Conservation (phyloP, 1,140 invertebrate genomes). For the Mesaphorura yosii region DNA sequence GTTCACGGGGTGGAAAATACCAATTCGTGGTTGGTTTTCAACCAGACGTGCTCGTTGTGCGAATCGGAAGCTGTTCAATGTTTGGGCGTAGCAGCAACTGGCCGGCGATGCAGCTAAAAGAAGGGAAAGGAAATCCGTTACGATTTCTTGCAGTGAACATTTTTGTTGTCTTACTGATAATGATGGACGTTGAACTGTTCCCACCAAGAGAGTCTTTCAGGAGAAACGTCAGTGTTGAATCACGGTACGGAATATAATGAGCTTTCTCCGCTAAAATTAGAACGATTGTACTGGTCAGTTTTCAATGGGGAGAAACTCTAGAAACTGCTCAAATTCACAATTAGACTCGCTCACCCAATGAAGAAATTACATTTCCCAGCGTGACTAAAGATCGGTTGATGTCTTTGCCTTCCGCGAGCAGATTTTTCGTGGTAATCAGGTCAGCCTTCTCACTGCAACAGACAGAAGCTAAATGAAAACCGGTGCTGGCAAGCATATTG, state of each 20-base stretch:
- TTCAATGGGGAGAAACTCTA: constrained; percentile 2
- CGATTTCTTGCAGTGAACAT: not conserved
- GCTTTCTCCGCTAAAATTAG: constrained; percentile 23
- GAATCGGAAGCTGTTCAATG: constrained; percentile 57
- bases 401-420: constrained; percentile 62
- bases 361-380: constrained; percentile 63
- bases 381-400: constrained; percentile 72
- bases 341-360: constrained; percentile 44
- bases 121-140: constrained; percentile 31
- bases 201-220: constrained; percentile 55
- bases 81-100: constrained; percentile 53
- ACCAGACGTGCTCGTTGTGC: constrained; percentile 56
- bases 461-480: not conserved
- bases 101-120: constrained; percentile 53
- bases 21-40: constrained; percentile 50
- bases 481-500: constrained; percentile 29
- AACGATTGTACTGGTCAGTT: not conserved
- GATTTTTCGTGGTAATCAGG: constrained; percentile 35
- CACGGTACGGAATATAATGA: constrained; percentile 56
- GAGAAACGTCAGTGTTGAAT: constrained; percentile 62
- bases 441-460: constrained; percentile 34
- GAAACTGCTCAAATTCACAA: not conserved
- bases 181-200: constrained; percentile 52
- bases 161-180: constrained; percentile 43
- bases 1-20: not conserved